Conservation (phyloP, 1,140 invertebrate genomes). For the Drosophila busckii region DNA sequence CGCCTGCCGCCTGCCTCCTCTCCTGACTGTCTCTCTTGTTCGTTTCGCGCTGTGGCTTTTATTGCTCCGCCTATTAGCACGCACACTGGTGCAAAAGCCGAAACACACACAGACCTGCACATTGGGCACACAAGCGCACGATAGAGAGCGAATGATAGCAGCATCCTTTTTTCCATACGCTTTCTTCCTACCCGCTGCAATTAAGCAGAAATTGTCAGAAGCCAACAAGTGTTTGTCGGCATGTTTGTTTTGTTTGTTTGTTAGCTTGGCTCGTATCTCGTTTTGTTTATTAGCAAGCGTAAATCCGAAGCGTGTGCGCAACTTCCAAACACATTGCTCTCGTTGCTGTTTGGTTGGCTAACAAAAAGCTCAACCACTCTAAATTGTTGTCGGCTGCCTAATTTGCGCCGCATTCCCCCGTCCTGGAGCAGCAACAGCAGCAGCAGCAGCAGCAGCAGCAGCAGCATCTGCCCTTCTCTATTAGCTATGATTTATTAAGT, state of each 20-base stretch:
- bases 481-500: conserved; percentile 72
- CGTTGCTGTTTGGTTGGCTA: conserved; percentile 42
- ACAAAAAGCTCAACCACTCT: conserved; percentile 63
- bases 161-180: conserved; percentile 13
- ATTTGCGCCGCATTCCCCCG: no score
- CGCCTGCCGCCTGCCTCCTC: background rate
- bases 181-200: conserved; percentile 39
- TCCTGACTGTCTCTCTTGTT: background rate
- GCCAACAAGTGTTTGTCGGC: conserved; percentile 45
- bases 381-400: no score
- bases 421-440: no score
- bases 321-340: conserved; percentile 2
- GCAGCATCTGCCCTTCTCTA: conserved; percentile 16
- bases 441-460: no score
- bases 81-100: conserved; percentile 17
- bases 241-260: conserved; percentile 10
- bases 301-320: conserved; percentile 6
- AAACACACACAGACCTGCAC: conserved; percentile 10
- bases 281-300: conserved; percentile 43
- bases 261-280: conserved; percentile 1
- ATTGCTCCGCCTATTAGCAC: conserved; percentile 74
- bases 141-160: background rate
- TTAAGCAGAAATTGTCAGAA: conserved; percentile 66
- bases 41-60: conserved; percentile 40
- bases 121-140: conserved; percentile 19